A percentile compares a stretch with the other conserved stretches of the same genome.
These are phyloP conservation scores for Nothoprocta pentlandii DNA, from an alignment of 2,113 vertebrate genomes.

Conservation along the genomic window DNA sequence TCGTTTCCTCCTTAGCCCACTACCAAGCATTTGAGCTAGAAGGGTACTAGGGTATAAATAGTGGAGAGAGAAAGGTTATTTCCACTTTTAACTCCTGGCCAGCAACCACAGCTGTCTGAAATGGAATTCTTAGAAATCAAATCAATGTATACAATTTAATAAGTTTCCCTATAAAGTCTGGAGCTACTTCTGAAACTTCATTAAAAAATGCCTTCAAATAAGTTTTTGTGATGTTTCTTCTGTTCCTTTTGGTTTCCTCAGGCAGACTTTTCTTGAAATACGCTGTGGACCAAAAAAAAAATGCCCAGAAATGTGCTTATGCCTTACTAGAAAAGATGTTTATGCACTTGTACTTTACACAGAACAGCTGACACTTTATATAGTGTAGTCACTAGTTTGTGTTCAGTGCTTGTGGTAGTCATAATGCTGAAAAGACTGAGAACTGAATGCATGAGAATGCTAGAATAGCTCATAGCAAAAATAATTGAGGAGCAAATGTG, in stretches of 20 bases:
- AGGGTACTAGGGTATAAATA: not conserved
- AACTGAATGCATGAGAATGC: not conserved
- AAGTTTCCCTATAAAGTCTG: not conserved
- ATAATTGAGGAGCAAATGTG: not conserved
- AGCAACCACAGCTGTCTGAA: not conserved
- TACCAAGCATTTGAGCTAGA: not conserved
- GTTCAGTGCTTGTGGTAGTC: not conserved
- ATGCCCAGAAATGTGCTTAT: not conserved
- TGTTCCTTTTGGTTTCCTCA: not conserved
- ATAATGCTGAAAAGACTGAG: not conserved
- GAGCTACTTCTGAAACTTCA: not conserved
- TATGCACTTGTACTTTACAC: constrained; percentile 1
- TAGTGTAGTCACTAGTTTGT: not conserved
- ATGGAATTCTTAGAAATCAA: not conserved
- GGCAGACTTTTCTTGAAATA: constrained; percentile 3
- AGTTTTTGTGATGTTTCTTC: not conserved
- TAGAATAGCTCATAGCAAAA: not conserved
- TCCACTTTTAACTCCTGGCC: not conserved
- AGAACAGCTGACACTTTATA: constrained; percentile 23
- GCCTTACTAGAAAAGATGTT: constrained; percentile 36
- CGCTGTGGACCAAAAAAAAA: not conserved
- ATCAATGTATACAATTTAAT: not conserved
- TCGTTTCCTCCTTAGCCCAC: not conserved
- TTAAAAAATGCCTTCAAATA: not conserved
- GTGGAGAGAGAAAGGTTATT: not conserved